Evolutionary conservation across 2,113 vertebrate species (phyloP).

Genomic region (Ahaetulla prasina): DNA sequence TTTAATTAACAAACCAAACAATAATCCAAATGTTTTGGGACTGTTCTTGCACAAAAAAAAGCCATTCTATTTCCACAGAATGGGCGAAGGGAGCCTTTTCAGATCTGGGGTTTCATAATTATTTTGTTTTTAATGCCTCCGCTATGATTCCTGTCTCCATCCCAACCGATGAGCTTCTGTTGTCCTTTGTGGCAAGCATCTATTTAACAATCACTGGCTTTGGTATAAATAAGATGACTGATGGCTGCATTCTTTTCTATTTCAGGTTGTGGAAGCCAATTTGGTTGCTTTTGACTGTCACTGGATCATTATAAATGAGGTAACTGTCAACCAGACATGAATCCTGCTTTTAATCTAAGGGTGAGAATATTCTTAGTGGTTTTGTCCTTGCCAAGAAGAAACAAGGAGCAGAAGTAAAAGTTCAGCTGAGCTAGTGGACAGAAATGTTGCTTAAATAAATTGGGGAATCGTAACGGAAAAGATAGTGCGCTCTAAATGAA

Average conservation of each 20-base stretch:
- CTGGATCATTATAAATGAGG: conserved; percentile 99
- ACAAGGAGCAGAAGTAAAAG: conserved; percentile 34
- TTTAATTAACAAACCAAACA: conserved; percentile 47
- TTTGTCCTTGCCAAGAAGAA: conserved; percentile 55
- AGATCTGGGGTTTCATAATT: conserved; percentile 11
- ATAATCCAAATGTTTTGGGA: conserved; percentile 30
- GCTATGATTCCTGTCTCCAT: not conserved
- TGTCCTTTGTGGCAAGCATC: conserved; percentile 38
- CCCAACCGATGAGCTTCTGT: not conserved
- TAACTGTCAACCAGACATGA: conserved; percentile 63
- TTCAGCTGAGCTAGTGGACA: conserved; percentile 23
- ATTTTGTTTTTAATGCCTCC: not conserved
- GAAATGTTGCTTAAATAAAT: conserved; percentile 40
- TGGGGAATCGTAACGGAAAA: conserved; percentile 27
- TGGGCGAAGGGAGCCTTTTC: conserved; percentile 23
- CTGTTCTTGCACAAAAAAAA: conserved; percentile 31
- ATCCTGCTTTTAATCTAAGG: conserved; percentile 42
- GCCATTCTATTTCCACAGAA: conserved; percentile 43
- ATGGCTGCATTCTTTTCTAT: conserved; percentile 68
- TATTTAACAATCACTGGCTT: conserved; percentile 35
- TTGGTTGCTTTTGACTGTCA: conserved; percentile 98
- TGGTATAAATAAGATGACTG: conserved; percentile 57
- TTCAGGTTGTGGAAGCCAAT: conserved; percentile 98
- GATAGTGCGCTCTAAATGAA: conserved; percentile 11
- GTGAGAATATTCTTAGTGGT: conserved; percentile 26